Evolutionary conservation across 2,797 vertebrate genomes (phyloP).

Genomic region (Australoheros facetus): DNA sequence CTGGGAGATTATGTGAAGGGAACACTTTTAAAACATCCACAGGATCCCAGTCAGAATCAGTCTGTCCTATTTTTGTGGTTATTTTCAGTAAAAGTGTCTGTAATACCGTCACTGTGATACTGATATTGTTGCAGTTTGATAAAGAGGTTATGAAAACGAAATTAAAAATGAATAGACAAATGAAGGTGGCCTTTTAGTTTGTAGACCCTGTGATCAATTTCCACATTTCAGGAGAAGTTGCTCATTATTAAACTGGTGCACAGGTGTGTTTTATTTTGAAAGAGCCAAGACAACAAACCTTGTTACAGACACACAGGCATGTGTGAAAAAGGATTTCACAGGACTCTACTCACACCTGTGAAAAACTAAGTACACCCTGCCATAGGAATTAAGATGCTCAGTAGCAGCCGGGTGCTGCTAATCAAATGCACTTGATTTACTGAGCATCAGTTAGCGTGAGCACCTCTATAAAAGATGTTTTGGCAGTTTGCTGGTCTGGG

Average conservation of each 20-base stretch:
- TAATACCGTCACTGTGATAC: no score
- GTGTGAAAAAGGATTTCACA: neutral
- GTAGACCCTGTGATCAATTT: neutral
- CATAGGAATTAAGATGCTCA: no score
- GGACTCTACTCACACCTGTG: no score
- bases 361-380: no score
- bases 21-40: neutral
- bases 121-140: no score
- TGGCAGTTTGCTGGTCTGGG: no score
- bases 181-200: neutral
- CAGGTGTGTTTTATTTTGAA: neutral
- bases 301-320: neutral
- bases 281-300: neutral
- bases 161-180: no score
- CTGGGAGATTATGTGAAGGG: slow-evolving; percentile 12
- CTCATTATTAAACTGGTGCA: neutral
- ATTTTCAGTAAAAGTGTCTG: neutral
- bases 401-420: no score
- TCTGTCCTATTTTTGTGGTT: neutral
- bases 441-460: no score
- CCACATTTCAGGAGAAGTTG: neutral
- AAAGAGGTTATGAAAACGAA: no score
- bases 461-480: no score
- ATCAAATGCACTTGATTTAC: no score
- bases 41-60: neutral